phyloP scores from a whole-genome alignment of 35 echinoderm and acorn worm species.

The Strongylocentrotus purpuratus region DNA sequence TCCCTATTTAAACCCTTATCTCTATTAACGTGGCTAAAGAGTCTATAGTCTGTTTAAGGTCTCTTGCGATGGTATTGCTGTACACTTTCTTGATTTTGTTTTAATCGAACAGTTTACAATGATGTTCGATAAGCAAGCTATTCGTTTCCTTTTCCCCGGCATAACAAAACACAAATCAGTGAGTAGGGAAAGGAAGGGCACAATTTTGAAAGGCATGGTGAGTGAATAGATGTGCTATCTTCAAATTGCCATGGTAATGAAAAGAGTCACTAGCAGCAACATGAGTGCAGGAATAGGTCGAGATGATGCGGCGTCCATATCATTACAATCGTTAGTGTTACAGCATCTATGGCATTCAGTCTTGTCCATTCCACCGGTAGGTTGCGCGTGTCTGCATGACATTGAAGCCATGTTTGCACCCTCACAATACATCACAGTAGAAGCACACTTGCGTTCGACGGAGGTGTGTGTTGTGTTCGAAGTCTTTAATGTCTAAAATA shows the following conservation, averaged over 20 bases:
- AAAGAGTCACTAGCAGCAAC: background rate
- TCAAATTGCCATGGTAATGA: background rate
- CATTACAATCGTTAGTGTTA: background rate
- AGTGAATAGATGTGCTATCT: background rate
- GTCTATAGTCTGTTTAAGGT: too few species aligned
- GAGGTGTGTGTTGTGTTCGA: background rate
- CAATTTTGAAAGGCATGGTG: background rate
- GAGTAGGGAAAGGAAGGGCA: too few species aligned
- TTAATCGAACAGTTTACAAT: too few species aligned
- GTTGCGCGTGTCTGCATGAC: background rate
- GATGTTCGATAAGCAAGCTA: too few species aligned
- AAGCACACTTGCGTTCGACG: background rate
- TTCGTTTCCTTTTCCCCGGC: too few species aligned
- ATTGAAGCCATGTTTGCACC: background rate
- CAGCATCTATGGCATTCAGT: background rate
- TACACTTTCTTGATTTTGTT: too few species aligned
- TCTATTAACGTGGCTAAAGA: too few species aligned
- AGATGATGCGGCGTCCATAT: background rate
- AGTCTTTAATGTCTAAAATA: background rate
- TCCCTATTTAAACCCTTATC: too few species aligned
- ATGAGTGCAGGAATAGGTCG: background rate
- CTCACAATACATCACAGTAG: background rate
- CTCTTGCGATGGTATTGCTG: too few species aligned
- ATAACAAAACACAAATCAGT: too few species aligned
- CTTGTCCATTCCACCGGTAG: background rate